Evolutionary conservation across 2,113 vertebrate genomes (phyloP).

Genomic region (Struthio camelus): DNA sequence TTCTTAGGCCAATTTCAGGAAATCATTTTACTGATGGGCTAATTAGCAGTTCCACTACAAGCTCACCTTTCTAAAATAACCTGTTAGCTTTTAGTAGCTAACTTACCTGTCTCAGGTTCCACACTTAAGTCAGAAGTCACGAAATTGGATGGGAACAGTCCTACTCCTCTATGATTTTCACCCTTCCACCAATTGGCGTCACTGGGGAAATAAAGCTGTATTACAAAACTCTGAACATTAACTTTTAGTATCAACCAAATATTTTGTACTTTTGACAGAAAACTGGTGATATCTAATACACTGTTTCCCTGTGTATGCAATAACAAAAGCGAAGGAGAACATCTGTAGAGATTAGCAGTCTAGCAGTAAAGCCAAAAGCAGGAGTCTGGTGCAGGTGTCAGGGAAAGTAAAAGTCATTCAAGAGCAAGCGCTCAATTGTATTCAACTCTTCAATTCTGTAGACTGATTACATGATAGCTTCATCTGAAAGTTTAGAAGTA

Average conservation of each 20-base stretch:
- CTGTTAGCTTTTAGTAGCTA: not conserved
- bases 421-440: not conserved
- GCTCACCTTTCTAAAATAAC: not conserved
- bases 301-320: not conserved
- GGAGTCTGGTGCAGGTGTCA: not conserved
- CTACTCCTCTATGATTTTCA: conserved; percentile 94
- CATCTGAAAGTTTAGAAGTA: not conserved
- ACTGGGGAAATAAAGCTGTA: conserved; percentile 68
- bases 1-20: not conserved
- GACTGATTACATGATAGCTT: not conserved
- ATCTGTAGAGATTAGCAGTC: not conserved
- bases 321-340: not conserved
- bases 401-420: not conserved
- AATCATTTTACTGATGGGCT: not conserved
- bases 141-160: conserved; percentile 97
- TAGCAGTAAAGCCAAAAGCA: not conserved
- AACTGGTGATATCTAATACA: not conserved
- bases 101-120: conserved; percentile 89
- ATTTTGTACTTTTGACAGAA: not conserved
- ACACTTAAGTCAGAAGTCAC: conserved; percentile 89
- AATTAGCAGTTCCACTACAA: not conserved
- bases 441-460: not conserved
- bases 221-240: not conserved
- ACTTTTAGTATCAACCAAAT: fast-evolving
- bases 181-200: conserved; percentile 99